Evolutionary conservation across 2,888 invertebrate genomes (phyloP).

Genomic region (Proisotoma minuta): DNA sequence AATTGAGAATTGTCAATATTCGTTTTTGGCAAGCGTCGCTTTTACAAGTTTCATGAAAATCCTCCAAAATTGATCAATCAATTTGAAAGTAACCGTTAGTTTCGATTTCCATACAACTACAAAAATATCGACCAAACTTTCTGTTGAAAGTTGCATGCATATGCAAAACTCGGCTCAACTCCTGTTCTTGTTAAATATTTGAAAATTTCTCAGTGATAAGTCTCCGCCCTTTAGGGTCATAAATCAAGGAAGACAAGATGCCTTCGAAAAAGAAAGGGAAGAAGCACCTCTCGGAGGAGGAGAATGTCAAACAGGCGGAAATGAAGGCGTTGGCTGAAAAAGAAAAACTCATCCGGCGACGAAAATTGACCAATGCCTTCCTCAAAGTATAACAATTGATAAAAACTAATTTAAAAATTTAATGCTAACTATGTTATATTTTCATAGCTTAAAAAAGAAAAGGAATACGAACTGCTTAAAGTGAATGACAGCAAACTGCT

Average conservation of each 20-base stretch:
- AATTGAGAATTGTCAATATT: too few relatives aligned
- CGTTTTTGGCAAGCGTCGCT: too few relatives aligned
- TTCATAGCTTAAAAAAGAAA: conserved; percentile 45
- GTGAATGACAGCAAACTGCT: conserved; percentile 44
- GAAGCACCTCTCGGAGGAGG: conserved; percentile 41
- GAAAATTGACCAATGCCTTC: conserved; percentile 42
- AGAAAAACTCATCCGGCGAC: conserved; percentile 41
- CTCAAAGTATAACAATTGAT: conserved; percentile 33
- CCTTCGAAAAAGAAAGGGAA: conserved; percentile 32
- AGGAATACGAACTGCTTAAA: conserved; percentile 43
- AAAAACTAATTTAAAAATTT: background rate
- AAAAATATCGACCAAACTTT: background rate
- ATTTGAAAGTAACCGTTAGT: conserved; percentile 9
- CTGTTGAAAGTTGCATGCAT: too few relatives aligned
- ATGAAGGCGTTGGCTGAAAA: conserved; percentile 46
- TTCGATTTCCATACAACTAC: background rate
- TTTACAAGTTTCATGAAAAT: too few relatives aligned
- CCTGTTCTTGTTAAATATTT: too few relatives aligned
- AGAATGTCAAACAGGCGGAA: conserved; percentile 41
- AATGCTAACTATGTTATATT: conserved; percentile 1
- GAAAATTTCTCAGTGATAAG: too few relatives aligned
- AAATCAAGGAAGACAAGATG: conserved; percentile 16
- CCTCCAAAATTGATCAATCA: too few relatives aligned
- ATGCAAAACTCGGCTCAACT: too few relatives aligned
- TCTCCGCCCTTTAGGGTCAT: background rate